Percentiles rank a stretch among this genome's conserved stretches.
Evolutionary conservation across 2,113 vertebrate species (phyloP).

Genomic region (Erythrolamprus reginae): DNA sequence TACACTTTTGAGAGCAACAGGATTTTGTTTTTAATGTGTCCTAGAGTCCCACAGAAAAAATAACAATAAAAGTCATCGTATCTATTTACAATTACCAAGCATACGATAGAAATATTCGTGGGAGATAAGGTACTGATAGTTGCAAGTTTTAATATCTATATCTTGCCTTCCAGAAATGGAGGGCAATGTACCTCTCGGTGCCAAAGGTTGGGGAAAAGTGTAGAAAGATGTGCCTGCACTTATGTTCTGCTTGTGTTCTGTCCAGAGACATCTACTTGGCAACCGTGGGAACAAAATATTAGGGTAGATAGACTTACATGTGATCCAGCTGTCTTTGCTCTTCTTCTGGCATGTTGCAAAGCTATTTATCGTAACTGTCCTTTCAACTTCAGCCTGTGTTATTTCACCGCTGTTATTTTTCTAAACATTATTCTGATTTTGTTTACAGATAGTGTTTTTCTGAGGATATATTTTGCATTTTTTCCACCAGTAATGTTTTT

Average conservation of each 20-base stretch:
- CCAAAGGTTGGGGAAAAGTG: not conserved
- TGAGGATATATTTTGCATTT: not conserved
- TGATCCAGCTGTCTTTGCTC: not conserved
- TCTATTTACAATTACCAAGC: not conserved
- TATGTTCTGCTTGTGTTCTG: not conserved
- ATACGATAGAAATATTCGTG: not conserved
- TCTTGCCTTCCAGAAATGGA: not conserved
- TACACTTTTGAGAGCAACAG: no score
- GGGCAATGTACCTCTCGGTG: not conserved
- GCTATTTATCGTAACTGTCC: not conserved
- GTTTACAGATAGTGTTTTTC: not conserved
- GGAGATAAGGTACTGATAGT: not conserved
- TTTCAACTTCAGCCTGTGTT: constrained; percentile 10
- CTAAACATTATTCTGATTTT: constrained; percentile 3
- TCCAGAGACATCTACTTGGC: not conserved
- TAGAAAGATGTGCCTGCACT: not conserved
- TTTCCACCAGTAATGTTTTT: not conserved
- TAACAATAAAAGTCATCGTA: no score
- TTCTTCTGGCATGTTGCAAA: accelerated
- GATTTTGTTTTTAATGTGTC: no score
- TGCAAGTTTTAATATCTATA: not conserved
- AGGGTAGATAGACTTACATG: not conserved
- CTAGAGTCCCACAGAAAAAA: no score
- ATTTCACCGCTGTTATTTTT: constrained; percentile 7
- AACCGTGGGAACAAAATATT: not conserved